A percentile compares a stretch with the other conserved stretches of the same genome.
Evolutionary conservation across 2,888 invertebrate genomes (phyloP).

Genomic region (Galerucella pusilla): DNA sequence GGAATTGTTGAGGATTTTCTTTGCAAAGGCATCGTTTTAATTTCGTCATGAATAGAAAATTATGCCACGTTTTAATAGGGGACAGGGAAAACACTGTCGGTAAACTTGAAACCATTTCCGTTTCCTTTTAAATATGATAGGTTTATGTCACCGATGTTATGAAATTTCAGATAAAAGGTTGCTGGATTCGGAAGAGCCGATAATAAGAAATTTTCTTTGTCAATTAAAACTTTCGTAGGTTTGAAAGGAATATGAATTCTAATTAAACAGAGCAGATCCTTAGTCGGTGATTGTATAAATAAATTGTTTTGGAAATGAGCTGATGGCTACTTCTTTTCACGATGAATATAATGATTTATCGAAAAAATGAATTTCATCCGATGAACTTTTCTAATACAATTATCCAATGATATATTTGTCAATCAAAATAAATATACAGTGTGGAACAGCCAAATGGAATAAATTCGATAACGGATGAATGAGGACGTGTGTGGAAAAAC

Average conservation of each 20-base stretch:
- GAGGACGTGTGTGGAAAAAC: too few species aligned
- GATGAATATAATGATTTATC: too few species aligned
- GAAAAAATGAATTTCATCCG: too few species aligned
- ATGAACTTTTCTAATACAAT: too few species aligned
- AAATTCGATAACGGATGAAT: too few species aligned
- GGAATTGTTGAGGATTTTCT: constrained; percentile 10
- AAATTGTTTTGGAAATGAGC: neutral
- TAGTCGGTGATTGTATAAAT: neutral
- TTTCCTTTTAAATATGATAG: constrained; percentile 37
- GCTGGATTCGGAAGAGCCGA: neutral
- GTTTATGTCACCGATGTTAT: constrained; percentile 18
- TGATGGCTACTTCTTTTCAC: neutral
- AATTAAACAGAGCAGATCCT: neutral
- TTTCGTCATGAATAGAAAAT: constrained; percentile 39
- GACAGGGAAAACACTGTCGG: constrained; percentile 27
- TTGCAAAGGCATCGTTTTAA: constrained; percentile 32
- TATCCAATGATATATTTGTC: too few species aligned
- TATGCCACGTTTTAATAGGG: constrained; percentile 33
- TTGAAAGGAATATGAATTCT: neutral
- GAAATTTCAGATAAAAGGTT: constrained; percentile 7
- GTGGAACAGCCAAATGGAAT: too few species aligned
- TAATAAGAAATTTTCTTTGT: neutral
- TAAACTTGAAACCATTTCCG: constrained; percentile 34
- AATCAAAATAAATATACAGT: too few species aligned
- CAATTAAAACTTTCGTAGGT: neutral